phyloP scores from a whole-genome alignment of 2,113 vertebrate species.

The Nothocercus julius region DNA sequence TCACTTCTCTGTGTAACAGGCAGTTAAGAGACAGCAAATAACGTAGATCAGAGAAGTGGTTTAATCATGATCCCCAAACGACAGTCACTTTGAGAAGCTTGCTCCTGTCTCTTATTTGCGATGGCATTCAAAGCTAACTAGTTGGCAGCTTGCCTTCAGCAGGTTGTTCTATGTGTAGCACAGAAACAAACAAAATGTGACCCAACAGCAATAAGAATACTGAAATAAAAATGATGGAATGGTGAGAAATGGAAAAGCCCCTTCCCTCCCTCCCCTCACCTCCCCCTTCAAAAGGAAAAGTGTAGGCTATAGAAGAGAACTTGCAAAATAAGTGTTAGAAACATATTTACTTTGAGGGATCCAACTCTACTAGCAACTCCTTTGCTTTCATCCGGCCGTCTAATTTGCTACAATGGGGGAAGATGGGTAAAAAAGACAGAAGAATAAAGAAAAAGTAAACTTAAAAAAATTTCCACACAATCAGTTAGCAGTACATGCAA shows the following conservation, averaged over 20 bases:
- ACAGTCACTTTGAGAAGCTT: slow-evolving; percentile 64
- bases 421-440: slow-evolving; percentile 86
- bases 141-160: slow-evolving; percentile 74
- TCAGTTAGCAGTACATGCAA: slow-evolving; percentile 85
- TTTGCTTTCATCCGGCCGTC: slow-evolving; percentile 89
- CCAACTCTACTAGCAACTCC: slow-evolving; percentile 90
- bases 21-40: slow-evolving; percentile 54
- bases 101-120: slow-evolving; percentile 51
- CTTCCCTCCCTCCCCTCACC: slow-evolving; percentile 75
- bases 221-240: slow-evolving; percentile 81
- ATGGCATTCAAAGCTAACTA: slow-evolving; percentile 73
- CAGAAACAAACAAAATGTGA: slow-evolving; percentile 82
- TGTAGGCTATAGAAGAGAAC: slow-evolving; percentile 83
- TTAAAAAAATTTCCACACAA: slow-evolving; percentile 83
- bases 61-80: slow-evolving; percentile 75
- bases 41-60: slow-evolving; percentile 76
- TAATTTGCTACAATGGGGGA: slow-evolving; percentile 88
- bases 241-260: slow-evolving; percentile 82
- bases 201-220: slow-evolving; percentile 80
- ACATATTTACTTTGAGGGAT: slow-evolving; percentile 92
- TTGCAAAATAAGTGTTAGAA: slow-evolving; percentile 86
- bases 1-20: slow-evolving; percentile 64
- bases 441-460: slow-evolving; percentile 87
- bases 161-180: slow-evolving; percentile 83
- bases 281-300: slow-evolving; percentile 79